Evolutionary conservation across 2,888 invertebrate species (phyloP).

Genomic region (Zelleria hepariella): DNA sequence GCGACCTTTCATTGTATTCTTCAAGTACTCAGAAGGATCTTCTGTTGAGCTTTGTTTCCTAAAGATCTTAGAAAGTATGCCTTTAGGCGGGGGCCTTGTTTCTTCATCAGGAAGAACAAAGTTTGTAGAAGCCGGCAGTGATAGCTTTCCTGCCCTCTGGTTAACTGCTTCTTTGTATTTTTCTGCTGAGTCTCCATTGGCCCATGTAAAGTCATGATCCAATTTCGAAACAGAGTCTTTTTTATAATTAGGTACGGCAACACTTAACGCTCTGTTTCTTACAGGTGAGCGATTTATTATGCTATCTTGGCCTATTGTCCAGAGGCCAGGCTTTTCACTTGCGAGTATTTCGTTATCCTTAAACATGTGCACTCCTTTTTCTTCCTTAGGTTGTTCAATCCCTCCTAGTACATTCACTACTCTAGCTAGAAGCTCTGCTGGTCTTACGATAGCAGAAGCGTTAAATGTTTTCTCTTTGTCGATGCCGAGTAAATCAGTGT

Average conservation of each 20-base stretch:
- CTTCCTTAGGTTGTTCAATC: conserved; percentile 59
- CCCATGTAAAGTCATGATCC: conserved; percentile 76
- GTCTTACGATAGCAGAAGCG: conserved; percentile 79
- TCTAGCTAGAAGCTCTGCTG: conserved; percentile 81
- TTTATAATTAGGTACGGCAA: conserved; percentile 60
- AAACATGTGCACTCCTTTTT: conserved; percentile 77
- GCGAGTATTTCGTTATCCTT: conserved; percentile 81
- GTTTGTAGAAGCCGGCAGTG: conserved; percentile 39
- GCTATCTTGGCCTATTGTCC: conserved; percentile 68
- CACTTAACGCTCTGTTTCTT: conserved; percentile 75
- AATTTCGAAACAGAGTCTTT: conserved; percentile 53
- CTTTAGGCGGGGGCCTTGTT: conserved; percentile 27
- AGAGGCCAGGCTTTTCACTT: conserved; percentile 73
- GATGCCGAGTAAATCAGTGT: conserved; percentile 83
- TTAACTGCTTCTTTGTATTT: conserved; percentile 71
- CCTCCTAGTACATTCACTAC: conserved; percentile 84
- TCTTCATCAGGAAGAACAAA: conserved; percentile 20
- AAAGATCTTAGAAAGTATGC: conserved; percentile 40
- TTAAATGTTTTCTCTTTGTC: conserved; percentile 85
- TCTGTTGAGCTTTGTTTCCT: conserved; percentile 47
- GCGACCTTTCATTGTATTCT: conserved; percentile 48
- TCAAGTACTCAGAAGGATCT: conserved; percentile 44
- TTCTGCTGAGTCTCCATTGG: conserved; percentile 74
- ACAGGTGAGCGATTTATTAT: conserved; percentile 41
- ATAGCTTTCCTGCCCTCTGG: conserved; percentile 53